Evolutionary conservation across 2,797 vertebrate genomes (phyloP).

Genomic region (Microctenopoma stevenorrisi): DNA sequence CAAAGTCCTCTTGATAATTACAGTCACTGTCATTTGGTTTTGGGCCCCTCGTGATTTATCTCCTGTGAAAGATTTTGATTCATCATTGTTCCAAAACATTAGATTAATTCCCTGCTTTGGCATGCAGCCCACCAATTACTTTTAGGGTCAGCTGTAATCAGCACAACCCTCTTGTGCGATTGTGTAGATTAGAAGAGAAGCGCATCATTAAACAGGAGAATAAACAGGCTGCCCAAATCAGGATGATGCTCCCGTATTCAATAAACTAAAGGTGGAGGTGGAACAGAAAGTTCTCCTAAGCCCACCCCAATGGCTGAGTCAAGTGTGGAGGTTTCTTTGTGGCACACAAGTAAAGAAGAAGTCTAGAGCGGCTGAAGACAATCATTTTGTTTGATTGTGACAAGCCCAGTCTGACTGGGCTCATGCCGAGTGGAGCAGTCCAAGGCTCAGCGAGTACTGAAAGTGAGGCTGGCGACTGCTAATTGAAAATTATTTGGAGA

Average conservation of each 20-base stretch:
- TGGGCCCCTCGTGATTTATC: conserved; percentile 66
- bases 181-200: conserved; percentile 66
- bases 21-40: conserved; percentile 68
- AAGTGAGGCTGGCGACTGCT: conserved; percentile 40
- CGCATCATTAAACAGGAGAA: conserved; percentile 60
- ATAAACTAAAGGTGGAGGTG: conserved; percentile 36
- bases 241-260: conserved; percentile 29
- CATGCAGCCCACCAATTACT: conserved; percentile 75
- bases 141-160: conserved; percentile 75
- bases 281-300: conserved; percentile 15
- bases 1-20: conserved; percentile 72
- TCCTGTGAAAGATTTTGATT: conserved; percentile 65
- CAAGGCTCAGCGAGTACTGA: conserved; percentile 49
- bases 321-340: conserved; percentile 15
- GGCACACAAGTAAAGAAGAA: conserved; percentile 32
- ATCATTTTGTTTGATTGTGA: conserved; percentile 52
- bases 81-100: conserved; percentile 67
- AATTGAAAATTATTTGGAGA: conserved; percentile 11
- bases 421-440: conserved; percentile 37
- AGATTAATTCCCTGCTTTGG: conserved; percentile 77
- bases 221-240: conserved; percentile 22
- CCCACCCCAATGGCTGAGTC: neutral
- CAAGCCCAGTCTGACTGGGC: conserved; percentile 49
- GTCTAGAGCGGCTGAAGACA: conserved; percentile 42
- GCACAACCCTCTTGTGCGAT: conserved; percentile 60